Conservation (phyloP, 2,113 vertebrate species). For the Macrotis lagotis region DNA sequence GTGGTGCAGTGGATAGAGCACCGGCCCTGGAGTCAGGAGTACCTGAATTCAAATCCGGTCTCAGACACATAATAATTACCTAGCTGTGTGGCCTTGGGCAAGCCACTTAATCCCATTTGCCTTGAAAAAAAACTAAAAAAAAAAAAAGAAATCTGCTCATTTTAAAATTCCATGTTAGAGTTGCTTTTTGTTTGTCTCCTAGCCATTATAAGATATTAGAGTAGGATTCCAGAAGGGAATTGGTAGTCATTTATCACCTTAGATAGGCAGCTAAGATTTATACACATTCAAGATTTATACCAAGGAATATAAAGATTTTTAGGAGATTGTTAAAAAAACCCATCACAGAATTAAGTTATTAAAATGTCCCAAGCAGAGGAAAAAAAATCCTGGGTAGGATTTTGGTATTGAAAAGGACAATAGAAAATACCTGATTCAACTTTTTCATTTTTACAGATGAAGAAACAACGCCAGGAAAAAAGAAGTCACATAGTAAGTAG, state of each 20-base stretch:
- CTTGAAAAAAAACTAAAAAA: no score
- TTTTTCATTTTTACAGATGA: no score
- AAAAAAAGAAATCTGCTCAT: not conserved
- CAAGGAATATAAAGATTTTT: not conserved
- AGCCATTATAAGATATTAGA: not conserved
- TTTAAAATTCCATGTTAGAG: not conserved
- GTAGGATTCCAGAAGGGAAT: not conserved
- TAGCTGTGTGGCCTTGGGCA: no score
- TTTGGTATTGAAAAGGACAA: no score
- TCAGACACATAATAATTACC: no score
- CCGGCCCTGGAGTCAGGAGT: no score
- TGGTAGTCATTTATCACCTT: not conserved
- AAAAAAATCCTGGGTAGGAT: not conserved
- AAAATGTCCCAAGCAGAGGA: not conserved
- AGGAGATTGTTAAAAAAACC: not conserved
- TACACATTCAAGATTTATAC: not conserved
- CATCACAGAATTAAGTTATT: not conserved
- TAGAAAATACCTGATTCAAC: no score
- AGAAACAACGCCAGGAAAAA: no score
- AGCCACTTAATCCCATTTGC: no score
- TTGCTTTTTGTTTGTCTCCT: not conserved
- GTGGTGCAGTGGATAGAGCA: no score
- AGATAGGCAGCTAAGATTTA: not conserved
- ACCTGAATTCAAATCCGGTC: no score
- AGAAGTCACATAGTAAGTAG: no score